Evolutionary conservation across 2,797 vertebrate genomes (phyloP).

Genomic region (Anas flavirostris): DNA sequence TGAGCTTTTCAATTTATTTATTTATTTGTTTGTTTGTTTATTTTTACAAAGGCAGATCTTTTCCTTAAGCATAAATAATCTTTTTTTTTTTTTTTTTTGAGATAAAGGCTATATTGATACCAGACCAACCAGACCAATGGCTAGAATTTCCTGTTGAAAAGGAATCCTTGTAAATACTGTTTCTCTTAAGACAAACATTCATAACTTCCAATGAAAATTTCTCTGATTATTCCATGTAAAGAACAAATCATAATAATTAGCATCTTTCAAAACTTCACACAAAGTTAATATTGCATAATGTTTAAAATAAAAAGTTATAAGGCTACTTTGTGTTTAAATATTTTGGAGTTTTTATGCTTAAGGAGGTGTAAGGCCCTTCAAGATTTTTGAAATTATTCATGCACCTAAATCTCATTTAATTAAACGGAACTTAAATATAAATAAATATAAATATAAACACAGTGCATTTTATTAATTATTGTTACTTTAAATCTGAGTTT

Average conservation of each 20-base stretch:
- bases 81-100: background rate
- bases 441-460: background rate
- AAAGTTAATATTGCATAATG: background rate
- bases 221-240: background rate
- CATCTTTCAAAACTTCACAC: background rate
- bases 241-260: rapidly evolving
- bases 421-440: background rate
- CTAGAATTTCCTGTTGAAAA: conserved; percentile 43
- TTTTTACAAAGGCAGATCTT: conserved; percentile 34
- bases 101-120: conserved; percentile 38
- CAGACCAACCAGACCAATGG: conserved; percentile 27
- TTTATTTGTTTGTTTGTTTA: conserved; percentile 38
- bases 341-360: background rate
- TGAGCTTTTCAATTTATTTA: background rate
- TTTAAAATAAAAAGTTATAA: background rate
- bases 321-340: background rate
- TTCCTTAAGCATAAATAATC: conserved; percentile 49
- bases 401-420: background rate
- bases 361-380: background rate
- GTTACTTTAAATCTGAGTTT: background rate
- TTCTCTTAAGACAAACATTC: background rate
- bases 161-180: conserved; percentile 11
- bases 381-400: background rate
- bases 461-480: background rate
- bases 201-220: background rate